These are phyloP conservation scores for Sussaba pulchella DNA, from an alignment of 2,888 invertebrate genomes.

Conservation along the genomic window DNA sequence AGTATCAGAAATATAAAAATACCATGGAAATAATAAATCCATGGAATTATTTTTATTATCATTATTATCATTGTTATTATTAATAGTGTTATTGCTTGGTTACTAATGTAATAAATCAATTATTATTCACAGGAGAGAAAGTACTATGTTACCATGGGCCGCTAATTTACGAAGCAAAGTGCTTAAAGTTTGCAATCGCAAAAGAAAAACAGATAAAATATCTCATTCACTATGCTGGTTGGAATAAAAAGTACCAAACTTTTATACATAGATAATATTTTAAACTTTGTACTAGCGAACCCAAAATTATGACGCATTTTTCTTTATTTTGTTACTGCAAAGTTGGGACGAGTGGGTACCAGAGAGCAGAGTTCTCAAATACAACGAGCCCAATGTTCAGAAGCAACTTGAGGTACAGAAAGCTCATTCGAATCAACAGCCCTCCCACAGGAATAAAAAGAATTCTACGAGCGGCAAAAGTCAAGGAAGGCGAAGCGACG, in stretches of 20 bases:
- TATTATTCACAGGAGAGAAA: slow-evolving; percentile 89
- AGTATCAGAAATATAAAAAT: too few relatives aligned
- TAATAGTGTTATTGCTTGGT: too few relatives aligned
- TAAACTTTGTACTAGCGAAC: neutral
- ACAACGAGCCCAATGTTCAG: slow-evolving; percentile 87
- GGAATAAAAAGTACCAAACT: slow-evolving; percentile 95
- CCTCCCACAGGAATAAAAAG: slow-evolving; percentile 80
- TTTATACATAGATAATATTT: neutral
- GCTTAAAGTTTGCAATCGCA: slow-evolving; percentile 92
- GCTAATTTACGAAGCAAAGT: slow-evolving; percentile 98
- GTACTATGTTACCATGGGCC: slow-evolving; percentile 98
- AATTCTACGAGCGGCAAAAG: slow-evolving; percentile 64
- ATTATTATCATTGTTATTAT: too few relatives aligned
- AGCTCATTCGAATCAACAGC: slow-evolving; percentile 88
- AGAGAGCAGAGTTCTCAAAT: slow-evolving; percentile 88
- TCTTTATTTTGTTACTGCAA: neutral
- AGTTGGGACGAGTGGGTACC: slow-evolving; percentile 88
- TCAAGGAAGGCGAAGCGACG: slow-evolving; percentile 72
- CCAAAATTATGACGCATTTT: neutral
- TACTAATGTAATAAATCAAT: too few relatives aligned
- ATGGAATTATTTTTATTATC: too few relatives aligned
- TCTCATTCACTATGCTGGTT: slow-evolving; percentile 98
- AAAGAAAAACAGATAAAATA: slow-evolving; percentile 96
- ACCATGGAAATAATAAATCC: too few relatives aligned
- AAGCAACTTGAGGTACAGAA: slow-evolving; percentile 87